Evolutionary conservation across 2,113 vertebrate genomes (phyloP).

Genomic region (Tor tambroides): DNA sequence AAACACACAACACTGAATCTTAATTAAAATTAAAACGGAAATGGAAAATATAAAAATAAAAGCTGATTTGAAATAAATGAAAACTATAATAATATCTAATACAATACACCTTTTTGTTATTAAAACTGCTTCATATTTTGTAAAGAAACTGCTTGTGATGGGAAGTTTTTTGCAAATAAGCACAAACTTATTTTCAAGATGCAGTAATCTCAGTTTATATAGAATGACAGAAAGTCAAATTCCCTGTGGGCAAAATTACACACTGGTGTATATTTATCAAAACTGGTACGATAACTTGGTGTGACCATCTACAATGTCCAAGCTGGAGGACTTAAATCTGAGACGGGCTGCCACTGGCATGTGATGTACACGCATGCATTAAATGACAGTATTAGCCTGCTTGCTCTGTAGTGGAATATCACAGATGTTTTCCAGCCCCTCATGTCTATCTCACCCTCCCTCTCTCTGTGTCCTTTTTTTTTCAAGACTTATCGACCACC

Average conservation of each 20-base stretch:
- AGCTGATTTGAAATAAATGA: too few species aligned
- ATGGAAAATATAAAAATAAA: too few species aligned
- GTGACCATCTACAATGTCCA: neutral
- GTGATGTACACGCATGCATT: constrained; percentile 20
- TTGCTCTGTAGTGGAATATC: constrained; percentile 21
- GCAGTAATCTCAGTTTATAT: neutral
- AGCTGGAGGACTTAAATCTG: neutral
- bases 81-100: too few species aligned
- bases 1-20: too few species aligned
- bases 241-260: neutral
- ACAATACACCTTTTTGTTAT: too few species aligned
- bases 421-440: constrained; percentile 9
- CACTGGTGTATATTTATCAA: too few species aligned
- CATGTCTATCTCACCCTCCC: neutral
- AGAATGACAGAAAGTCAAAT: neutral
- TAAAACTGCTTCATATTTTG: too few species aligned
- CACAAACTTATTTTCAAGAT: too few species aligned
- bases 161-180: too few species aligned
- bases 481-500: neutral
- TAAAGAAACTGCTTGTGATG: too few species aligned
- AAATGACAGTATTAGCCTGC: constrained; percentile 26
- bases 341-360: neutral
- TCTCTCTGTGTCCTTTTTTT: neutral
- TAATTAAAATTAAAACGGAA: too few species aligned
- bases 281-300: neutral